phyloP scores from a whole-genome alignment of 2,797 vertebrate genomes.

The Bucorvus abyssinicus region DNA sequence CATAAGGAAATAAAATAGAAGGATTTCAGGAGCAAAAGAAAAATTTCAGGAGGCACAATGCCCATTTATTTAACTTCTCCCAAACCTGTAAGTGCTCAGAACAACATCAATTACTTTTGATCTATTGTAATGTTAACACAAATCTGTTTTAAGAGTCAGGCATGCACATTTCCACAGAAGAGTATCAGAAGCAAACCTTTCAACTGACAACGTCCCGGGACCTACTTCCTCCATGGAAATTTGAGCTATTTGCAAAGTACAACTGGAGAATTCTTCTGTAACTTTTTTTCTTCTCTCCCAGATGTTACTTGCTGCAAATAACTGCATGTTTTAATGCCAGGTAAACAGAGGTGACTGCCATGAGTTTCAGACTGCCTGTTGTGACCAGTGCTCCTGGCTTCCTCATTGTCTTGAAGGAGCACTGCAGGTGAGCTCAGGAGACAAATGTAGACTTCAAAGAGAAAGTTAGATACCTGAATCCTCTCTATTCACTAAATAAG shows the following conservation, averaged over 20 bases:
- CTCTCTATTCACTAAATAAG: neutral
- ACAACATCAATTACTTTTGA: neutral
- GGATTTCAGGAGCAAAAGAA: rapidly evolving
- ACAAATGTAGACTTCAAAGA: neutral
- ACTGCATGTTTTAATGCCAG: neutral
- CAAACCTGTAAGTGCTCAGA: neutral
- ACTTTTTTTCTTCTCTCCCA: neutral
- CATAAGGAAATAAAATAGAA: neutral
- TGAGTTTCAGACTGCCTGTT: neutral
- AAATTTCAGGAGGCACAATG: neutral
- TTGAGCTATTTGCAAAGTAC: neutral
- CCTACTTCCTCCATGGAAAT: neutral
- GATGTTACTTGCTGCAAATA: neutral
- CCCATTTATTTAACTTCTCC: neutral
- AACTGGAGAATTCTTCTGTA: neutral
- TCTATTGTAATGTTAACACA: neutral
- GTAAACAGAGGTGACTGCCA: neutral
- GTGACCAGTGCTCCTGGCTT: neutral
- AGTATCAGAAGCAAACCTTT: neutral
- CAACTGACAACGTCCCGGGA: neutral
- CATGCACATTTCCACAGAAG: neutral
- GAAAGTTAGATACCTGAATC: neutral
- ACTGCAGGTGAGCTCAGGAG: neutral
- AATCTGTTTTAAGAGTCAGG: neutral
- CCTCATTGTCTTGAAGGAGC: neutral